Conservation (phyloP, 2,888 invertebrate genomes). For the Orchesellides sinensis region DNA sequence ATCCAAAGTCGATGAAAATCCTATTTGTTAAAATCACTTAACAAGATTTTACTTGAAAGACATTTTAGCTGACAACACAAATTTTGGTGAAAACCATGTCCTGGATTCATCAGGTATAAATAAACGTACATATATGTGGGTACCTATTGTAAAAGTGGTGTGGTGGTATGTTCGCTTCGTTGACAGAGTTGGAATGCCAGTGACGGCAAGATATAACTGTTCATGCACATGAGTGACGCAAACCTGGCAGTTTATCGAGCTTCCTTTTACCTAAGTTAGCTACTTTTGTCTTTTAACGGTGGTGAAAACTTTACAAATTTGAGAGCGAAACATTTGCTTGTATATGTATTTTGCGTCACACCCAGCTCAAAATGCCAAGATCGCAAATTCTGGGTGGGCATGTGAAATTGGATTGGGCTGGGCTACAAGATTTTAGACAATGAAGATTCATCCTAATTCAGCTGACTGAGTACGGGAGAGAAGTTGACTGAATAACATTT, state of each 20-base stretch:
- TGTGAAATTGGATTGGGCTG: conserved; percentile 34
- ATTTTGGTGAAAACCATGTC: neutral
- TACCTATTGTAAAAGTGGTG: too few relatives aligned
- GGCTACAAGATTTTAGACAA: conserved; percentile 27
- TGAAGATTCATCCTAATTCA: conserved; percentile 31
- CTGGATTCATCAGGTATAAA: neutral
- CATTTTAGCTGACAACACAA: conserved; percentile 16
- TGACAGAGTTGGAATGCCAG: conserved; percentile 28
- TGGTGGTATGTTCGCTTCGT: too few relatives aligned
- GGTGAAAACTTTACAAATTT: neutral
- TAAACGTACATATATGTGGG: too few relatives aligned
- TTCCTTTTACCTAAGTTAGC: conserved; percentile 4
- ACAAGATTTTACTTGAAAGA: conserved; percentile 24
- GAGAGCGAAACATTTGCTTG: neutral
- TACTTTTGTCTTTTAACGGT: neutral
- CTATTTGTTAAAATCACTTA: conserved; percentile 13
- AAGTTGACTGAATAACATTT: conserved; percentile 29
- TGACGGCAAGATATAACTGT: conserved; percentile 7
- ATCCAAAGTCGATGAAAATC: neutral
- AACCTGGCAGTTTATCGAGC: conserved; percentile 40
- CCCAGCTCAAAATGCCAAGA: conserved; percentile 38
- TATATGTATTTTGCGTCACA: conserved; percentile 22
- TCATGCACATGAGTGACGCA: conserved; percentile 36
- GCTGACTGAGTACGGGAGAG: conserved; percentile 7
- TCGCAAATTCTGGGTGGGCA: conserved; percentile 31